Evolutionary conservation across 23 tunicate species (phyloP), one percentile per base, ranked within the genome.

Genomic region (Styela clava): DNA sequence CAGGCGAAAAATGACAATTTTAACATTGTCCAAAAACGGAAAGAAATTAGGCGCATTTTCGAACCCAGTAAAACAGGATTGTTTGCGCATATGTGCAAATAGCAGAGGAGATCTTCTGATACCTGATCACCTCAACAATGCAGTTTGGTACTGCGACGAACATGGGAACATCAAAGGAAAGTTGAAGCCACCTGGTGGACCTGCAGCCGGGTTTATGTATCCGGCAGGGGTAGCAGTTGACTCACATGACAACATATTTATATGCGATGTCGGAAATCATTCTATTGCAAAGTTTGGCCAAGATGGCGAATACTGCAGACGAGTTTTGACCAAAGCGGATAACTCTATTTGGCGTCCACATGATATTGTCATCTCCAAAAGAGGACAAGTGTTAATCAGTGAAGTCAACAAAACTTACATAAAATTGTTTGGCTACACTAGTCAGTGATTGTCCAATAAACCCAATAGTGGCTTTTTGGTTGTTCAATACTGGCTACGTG

Each of bases 201-300:
- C 83, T 23, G 79, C 74, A 16, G 44, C 71, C 64, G 37, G 36
- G 31, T 85, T 89, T 33, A 62, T 62, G 71, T 89, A 89, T 74
- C 95, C 95, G 3, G 95, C 78, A 2, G 86, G 86, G 2, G 95
- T 89, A 18, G 56, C 89, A 16, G 89, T 89, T 74, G 95, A 89
- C 33, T 70, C 82, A 12, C 62, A 72, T 19, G 95, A 89, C 83
- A 89, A 85, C 71, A 65, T 89, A 20, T 81, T 82, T 23, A 85
- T 89, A 9, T 85, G 86, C 37, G 95, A 89, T 51, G 83, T 85
- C 25, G 95, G 95, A 29, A 74, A 87, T 56, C 86, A 87, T 63
- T 34, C 83, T 16, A 74, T 87, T 18, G 31, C 61, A 1, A 89
- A 87, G 68, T 87, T 87, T 37, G 33, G 65, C 30, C 44, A 78